A percentile compares a stretch with the other conserved stretches of the same genome.
Evolutionary conservation across 2,797 vertebrate genomes (phyloP).

Genomic region (Tenualosa thibaudeaui): DNA sequence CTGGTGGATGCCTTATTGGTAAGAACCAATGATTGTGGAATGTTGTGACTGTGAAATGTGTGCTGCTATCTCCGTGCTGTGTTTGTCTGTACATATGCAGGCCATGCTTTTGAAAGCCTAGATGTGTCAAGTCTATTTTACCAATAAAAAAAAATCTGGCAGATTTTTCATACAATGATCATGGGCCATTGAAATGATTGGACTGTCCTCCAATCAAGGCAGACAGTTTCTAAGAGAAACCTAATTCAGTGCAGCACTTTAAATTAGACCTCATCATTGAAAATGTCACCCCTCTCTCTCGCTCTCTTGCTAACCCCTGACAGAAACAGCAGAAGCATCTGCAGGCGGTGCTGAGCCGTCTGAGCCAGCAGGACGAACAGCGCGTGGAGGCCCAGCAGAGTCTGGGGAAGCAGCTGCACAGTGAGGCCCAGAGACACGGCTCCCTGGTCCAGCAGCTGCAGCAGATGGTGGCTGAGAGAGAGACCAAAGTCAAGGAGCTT

Average conservation of each 20-base stretch:
- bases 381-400: slow-evolving; percentile 56
- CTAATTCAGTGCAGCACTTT: background rate
- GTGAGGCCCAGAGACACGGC: slow-evolving; percentile 65
- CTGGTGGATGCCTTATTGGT: slow-evolving; percentile 88
- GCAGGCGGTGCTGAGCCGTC: slow-evolving; percentile 76
- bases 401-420: slow-evolving; percentile 58
- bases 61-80: background rate
- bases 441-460: slow-evolving; percentile 74
- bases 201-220: background rate
- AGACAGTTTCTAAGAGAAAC: background rate
- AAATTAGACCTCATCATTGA: background rate
- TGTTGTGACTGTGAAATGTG: background rate
- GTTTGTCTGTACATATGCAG: background rate
- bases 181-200: background rate
- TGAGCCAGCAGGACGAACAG: slow-evolving; percentile 73
- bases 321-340: slow-evolving; percentile 85
- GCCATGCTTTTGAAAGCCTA: background rate
- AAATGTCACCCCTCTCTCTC: background rate
- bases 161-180: background rate
- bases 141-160: background rate
- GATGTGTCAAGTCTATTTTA: background rate
- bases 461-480: slow-evolving; percentile 73
- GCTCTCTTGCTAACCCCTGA: background rate
- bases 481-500: slow-evolving; percentile 77
- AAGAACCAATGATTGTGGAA: slow-evolving; percentile 33